Base-by-base conservation (phyloP, 2,113 vertebrate species). In the Cariama cristata region DNA sequence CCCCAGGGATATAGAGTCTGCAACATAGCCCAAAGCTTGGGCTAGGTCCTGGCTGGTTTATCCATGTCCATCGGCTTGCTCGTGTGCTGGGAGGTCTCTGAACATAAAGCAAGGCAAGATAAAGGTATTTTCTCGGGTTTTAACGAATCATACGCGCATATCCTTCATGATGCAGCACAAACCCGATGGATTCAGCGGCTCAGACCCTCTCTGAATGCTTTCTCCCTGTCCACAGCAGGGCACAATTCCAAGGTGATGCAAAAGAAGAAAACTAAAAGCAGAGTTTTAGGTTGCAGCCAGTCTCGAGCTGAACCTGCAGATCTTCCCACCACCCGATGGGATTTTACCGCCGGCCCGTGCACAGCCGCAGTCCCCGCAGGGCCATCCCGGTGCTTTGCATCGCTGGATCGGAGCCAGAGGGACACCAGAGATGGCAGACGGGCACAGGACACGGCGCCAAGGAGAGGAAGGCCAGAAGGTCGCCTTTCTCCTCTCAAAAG, bases 1-100 rank as follows among this genome's bases (percentile, higher is more conserved):
- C 40, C 42, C 19, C 13, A 28, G 24, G 50, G 40, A 4, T 12
- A 58, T 3, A 22, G 24, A 35, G 20, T 6, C 6, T 38, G 15
- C 19, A 40, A 1, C 9, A 10, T 22, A 66, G 26, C 30, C 56
- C 28, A 60, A 18, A 72, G 4, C 12, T 14, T 49, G 71, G 17
- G 5, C 14, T 22, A 3, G 2, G 2, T 12, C 53, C 35, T 7
- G 30, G 40, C 11, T 22, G 42, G 6, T 23, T 69, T 30, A 58
- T 3, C 22, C 55, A 11, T 0, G 0, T 12, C 64, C 0, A 3
- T 55, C 14, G 55, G 47, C 38, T 45, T 5, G 2, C 15, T 27
- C 2, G 0, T 14, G 22, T 11, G 23, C 40, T 0, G 1, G 24
- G 42, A 79, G 14, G n/a, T 40, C 30, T 47, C n/a, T 40, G 55